Conservation (phyloP, 2,888 invertebrate species). For the Diplazon laetatorius region DNA sequence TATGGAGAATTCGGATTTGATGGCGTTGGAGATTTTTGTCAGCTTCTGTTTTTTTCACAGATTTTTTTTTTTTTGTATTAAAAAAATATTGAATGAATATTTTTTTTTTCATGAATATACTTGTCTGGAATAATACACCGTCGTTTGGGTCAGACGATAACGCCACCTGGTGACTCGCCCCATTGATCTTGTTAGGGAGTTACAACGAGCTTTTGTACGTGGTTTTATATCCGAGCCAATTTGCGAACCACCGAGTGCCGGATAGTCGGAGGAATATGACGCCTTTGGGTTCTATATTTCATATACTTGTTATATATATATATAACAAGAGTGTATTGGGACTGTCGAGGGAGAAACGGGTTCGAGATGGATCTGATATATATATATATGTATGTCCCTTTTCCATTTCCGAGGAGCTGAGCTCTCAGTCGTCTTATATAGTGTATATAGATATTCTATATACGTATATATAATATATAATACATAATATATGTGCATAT, state of each 20-base stretch:
- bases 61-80: too few relatives aligned
- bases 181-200: slow-evolving; percentile 43
- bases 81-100: too few relatives aligned
- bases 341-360: slow-evolving; percentile 34
- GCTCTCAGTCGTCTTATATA: not conserved
- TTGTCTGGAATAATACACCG: slow-evolving; percentile 6
- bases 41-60: too few relatives aligned
- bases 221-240: slow-evolving; percentile 38
- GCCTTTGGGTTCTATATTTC: slow-evolving; percentile 19
- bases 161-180: slow-evolving; percentile 9
- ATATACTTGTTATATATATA: too few relatives aligned
- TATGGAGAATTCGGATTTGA: too few relatives aligned
- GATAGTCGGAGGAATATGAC: slow-evolving; percentile 36
- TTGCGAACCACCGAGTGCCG: slow-evolving; percentile 6
- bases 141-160: not conserved
- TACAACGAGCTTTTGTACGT: not conserved
- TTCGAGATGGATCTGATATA: slow-evolving; percentile 26
- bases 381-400: too few relatives aligned
- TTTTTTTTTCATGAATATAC: not conserved
- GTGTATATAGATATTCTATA: not conserved
- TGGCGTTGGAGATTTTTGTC: too few relatives aligned
- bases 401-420: slow-evolving; percentile 28
- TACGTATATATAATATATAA: too few relatives aligned
- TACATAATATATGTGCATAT: not conserved
- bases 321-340: slow-evolving; percentile 11